Conservation (phyloP, 2,888 invertebrate species). For the Tiliacea aurago region DNA sequence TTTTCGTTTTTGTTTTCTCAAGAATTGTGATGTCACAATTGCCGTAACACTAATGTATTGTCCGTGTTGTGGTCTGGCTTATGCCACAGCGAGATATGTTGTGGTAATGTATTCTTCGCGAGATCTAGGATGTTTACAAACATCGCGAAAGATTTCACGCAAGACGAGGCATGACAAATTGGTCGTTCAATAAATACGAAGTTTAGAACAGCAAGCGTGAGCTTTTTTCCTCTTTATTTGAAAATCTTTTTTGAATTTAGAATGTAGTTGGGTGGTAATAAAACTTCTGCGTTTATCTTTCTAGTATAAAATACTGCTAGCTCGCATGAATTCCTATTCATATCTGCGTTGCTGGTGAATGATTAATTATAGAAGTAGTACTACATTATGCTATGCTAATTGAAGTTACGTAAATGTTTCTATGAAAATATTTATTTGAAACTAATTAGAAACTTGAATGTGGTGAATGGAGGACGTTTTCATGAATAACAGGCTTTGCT, state of each 20-base stretch:
- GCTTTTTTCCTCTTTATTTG: no score
- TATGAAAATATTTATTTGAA: neutral
- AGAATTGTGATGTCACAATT: neutral
- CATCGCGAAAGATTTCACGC: neutral
- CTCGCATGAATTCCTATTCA: neutral
- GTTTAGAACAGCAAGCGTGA: neutral
- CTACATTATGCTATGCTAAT: no score
- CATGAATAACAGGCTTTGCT: neutral
- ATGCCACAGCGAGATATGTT: neutral
- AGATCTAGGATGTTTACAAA: neutral
- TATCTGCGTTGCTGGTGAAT: slow-evolving; percentile 8
- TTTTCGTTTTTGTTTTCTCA: neutral
- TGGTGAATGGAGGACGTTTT: neutral
- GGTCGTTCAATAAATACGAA: neutral
- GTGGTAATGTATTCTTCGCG: neutral
- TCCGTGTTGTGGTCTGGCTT: neutral
- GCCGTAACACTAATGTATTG: neutral
- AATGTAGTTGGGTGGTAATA: neutral
- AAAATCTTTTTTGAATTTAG: neutral
- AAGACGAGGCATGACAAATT: neutral
- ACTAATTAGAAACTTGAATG: neutral
- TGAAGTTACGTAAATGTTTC: neutral
- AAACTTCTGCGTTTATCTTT: no score
- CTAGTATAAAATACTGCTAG: neutral
- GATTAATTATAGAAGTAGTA: neutral